Evolutionary conservation across 1,140 invertebrate species (phyloP), one percentile per base, ranked within the genome.

Genomic region (Zaprionus nigranus): DNA sequence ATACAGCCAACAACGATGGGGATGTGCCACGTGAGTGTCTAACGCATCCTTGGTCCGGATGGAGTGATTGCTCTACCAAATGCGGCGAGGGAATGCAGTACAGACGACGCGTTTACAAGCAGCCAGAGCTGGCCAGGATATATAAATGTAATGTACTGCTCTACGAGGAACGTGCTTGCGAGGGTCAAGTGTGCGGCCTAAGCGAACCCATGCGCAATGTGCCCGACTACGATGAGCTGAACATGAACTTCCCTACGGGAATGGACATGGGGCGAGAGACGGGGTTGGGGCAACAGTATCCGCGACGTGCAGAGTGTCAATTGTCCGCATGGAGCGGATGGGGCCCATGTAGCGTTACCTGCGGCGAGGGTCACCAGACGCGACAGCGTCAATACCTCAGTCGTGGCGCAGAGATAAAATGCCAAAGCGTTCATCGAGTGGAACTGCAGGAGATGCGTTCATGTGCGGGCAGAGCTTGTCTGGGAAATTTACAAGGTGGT

Each of bases 41-140:
- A 1, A 93, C 97, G 4, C 95, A 94, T 15, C 92, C 94, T 1
- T 98, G 97, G 97, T 95, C 94, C 1, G 81, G 93, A 12, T 98
- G 97, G 97, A 96, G 95, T 9, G 92, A 95, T 1, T 98, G 97
- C 86, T 96, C 96, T 11, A 95, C 95, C 0, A 95, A 95, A 0
- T 98, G 98, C 87, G 97, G 97, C 0, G 94, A 94, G 49, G 97
- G 97, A 1, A 93, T 93, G 9, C 94, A 94, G 69, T 95, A 95
- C 12, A 94, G 97, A 7, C 94, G 94, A 30, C 93, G 96, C 1
- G 94, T 94, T 20, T 95, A 94, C 81, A 80, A 93, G 36, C 94
- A 95, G 79, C 93, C 94, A 7, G 81, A 85, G 2, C 81, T 94
- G 0, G 95, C 95, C 0, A 78, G 72, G 5, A 82, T 93, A 22